A percentile compares a stretch with the other conserved stretches of the same genome.
phyloP scores from a whole-genome alignment of 92 coral and sea anemone species.

The Parazoanthus atlanticus region DNA sequence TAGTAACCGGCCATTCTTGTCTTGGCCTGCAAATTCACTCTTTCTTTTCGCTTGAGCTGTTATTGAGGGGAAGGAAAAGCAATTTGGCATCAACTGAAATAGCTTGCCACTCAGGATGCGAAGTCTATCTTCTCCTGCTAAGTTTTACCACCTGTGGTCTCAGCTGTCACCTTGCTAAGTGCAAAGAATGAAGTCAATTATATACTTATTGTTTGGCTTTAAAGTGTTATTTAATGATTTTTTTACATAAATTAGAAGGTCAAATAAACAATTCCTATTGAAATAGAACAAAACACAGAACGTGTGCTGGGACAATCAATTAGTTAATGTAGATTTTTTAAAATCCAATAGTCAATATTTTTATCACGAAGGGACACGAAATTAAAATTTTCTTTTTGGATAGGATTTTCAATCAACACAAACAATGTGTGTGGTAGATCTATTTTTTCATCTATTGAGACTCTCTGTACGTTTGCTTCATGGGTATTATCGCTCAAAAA shows the following conservation, averaged over 20 bases:
- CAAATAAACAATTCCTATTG: constrained; percentile 37
- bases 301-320: constrained; percentile 14
- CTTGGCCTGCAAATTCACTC: not conserved
- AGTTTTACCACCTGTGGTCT: constrained; percentile 39
- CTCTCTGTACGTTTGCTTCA: not conserved
- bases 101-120: constrained; percentile 10
- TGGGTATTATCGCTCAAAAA: not conserved
- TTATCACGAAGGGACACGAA: not conserved
- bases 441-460: not conserved
- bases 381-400: not conserved
- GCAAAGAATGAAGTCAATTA: constrained; percentile 70
- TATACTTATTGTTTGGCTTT: constrained; percentile 60
- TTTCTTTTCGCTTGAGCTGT: constrained; percentile 1
- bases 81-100: constrained; percentile 29
- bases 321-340: not conserved
- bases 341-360: constrained; percentile 26
- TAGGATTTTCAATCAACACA: constrained; percentile 17
- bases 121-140: constrained; percentile 34
- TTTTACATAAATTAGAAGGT: constrained; percentile 44
- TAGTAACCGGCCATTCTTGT: constrained; percentile 89
- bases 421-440: constrained; percentile 44
- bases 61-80: constrained; percentile 24
- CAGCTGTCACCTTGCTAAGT: constrained; percentile 62
- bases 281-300: constrained; percentile 32
- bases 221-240: constrained; percentile 55